phyloP scores from a whole-genome alignment of 1,140 invertebrate genomes.

The Polyergus mexicanus region DNA sequence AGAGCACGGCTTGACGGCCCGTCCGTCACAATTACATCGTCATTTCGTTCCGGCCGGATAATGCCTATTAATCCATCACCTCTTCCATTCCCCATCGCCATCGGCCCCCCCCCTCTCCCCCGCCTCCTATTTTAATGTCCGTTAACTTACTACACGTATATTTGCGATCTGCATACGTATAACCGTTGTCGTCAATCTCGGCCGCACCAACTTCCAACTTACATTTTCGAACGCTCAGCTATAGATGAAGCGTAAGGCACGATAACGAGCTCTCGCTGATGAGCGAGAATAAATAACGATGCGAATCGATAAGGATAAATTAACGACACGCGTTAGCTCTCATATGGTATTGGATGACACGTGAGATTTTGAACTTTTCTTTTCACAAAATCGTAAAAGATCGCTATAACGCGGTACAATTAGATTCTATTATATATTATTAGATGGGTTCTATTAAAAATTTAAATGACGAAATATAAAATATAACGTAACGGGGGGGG shows the following conservation, averaged over 20 bases:
- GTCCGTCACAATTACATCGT: conserved; percentile 66
- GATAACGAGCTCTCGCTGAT: not conserved
- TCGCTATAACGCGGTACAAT: not conserved
- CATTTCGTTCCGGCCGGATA: conserved; percentile 51
- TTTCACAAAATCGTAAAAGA: not conserved
- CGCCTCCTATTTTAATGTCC: not conserved
- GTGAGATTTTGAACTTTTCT: not conserved
- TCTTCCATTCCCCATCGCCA: not conserved
- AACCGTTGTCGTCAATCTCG: not conserved
- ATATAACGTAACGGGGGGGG: not conserved
- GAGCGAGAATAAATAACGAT: not conserved
- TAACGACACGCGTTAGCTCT: not conserved
- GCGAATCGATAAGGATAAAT: not conserved
- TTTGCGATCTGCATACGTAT: not conserved
- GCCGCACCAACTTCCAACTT: not conserved
- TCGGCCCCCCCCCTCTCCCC: not conserved
- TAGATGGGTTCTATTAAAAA: not conserved
- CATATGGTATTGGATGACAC: not conserved
- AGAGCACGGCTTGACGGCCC: conserved; percentile 10
- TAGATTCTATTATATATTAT: not conserved
- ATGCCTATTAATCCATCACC: conserved; percentile 35
- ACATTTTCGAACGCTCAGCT: not conserved
- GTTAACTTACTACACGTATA: not conserved
- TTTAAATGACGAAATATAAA: not conserved
- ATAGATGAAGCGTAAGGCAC: not conserved